Percentiles rank a stretch among this genome's conserved stretches.
Evolutionary conservation across 2,888 invertebrate genomes (phyloP).

Genomic region (Steromphala cineraria): DNA sequence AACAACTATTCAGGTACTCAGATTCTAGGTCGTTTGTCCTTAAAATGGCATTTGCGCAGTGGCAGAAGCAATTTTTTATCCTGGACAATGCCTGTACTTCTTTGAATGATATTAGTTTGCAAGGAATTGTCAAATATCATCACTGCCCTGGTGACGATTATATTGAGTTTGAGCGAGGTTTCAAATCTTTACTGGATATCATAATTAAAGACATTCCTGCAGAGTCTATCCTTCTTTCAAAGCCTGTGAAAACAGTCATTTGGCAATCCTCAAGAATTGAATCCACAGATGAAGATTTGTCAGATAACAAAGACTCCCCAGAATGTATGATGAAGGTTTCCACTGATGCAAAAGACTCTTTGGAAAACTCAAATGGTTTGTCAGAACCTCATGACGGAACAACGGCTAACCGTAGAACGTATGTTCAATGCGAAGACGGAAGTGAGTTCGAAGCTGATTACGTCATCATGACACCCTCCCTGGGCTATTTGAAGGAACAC

Average conservation of each 20-base stretch:
- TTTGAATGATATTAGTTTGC: constrained; percentile 11
- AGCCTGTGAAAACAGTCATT: constrained; percentile 18
- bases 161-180: constrained; percentile 12
- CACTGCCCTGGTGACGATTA: constrained; percentile 13
- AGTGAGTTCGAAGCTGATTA: constrained; percentile 80
- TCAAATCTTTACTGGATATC: background rate
- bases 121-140: constrained; percentile 22
- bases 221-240: background rate
- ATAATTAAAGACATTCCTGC: constrained; percentile 15
- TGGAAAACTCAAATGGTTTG: too few species aligned
- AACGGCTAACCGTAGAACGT: background rate
- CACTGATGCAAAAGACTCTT: background rate
- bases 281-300: too few species aligned
- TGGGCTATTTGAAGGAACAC: constrained; percentile 86
- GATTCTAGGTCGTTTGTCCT: background rate
- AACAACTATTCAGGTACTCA: background rate
- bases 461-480: constrained; percentile 84
- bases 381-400: background rate
- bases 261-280: constrained; percentile 1
- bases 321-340: background rate
- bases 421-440: constrained; percentile 45
- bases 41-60: background rate
- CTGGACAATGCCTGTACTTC: constrained; percentile 23
- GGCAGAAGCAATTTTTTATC: constrained; percentile 16
- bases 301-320: too few species aligned